Base-by-base conservation (phyloP, 2,888 invertebrate genomes). In the Barypeithes pellucidus region DNA sequence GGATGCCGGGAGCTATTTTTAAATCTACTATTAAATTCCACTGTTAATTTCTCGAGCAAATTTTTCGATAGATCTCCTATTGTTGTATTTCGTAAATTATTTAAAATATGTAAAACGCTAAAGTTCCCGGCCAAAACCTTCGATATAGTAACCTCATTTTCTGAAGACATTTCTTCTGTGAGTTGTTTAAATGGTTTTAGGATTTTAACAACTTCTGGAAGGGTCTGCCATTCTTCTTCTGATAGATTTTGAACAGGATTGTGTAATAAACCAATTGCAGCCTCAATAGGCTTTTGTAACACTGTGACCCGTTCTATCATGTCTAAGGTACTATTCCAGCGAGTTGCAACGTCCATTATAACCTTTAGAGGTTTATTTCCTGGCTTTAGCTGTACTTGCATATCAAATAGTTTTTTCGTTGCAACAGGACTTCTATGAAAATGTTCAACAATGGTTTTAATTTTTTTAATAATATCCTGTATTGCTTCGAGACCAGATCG, bases 251-350 rank as follows among this genome's bases (percentile, higher is more conserved):
- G 18, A 12, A 52, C 16, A n/a, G 22, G 24, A n/a, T 47, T 47
- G 41, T 63, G 52, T 12, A 50, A 54, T 12, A 73, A 52, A 11
- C 57, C 69, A 45, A 73, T 65, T 7, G 62, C 60, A n/a, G 74
- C 65, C 41, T 59, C 54, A 14, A 43, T 77, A 45, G 67, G 18
- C 14, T 78, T 75, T 12, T 72, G 65, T 29, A 79, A 50, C 29
- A 50, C 61, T 5, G 41, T 18, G 50, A 73, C 70, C 36, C 73
- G 29, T n/a, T 67, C n/a, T 7, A 79, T 16, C 76, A 79, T 79
- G 70, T 68, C 68, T 63, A 73, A 78, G 14, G 77, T 76, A 33
- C 77, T 75, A 45, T 78, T 78, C 76, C 77, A 79, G 16, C 77
- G 50, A 18, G 79, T 79, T 29, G 41, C 39, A 7, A 76, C 72